phyloP scores from a whole-genome alignment of 37 sponge, comb jelly and placozoan genomes.

The Axinella damicornis region DNA sequence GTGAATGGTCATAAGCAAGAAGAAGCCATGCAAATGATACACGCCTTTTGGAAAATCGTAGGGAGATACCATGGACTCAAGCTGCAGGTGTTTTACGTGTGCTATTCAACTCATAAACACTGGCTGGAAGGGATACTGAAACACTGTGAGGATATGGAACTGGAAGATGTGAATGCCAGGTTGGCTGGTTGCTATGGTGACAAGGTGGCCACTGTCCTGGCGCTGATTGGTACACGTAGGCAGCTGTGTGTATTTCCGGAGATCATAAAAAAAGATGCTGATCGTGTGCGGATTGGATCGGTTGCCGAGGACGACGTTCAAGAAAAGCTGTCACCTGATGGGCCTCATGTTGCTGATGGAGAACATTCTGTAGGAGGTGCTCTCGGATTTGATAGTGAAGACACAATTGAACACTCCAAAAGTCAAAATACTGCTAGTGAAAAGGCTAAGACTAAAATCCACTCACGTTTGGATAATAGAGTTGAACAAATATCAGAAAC shows the following conservation, averaged over 20 bases:
- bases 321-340: no score
- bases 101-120: background rate
- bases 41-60: background rate
- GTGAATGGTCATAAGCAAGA: background rate
- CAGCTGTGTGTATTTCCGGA: slow-evolving; percentile 48
- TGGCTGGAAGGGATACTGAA: slow-evolving; percentile 9
- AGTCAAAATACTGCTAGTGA: background rate
- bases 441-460: no score
- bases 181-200: background rate
- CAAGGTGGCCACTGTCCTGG: slow-evolving; percentile 21
- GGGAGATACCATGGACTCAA: background rate
- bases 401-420: background rate
- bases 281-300: background rate
- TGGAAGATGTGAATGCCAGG: background rate
- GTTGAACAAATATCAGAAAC: no score
- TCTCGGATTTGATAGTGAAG: background rate
- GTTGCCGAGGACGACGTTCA: no score
- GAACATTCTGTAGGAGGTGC: background rate
- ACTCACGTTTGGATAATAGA: no score
- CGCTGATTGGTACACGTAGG: slow-evolving; percentile 29
- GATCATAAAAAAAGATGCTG: background rate
- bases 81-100: slow-evolving; percentile 13
- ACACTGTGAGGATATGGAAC: slow-evolving; percentile 1
- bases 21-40: background rate
- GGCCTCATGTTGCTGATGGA: no score